phyloP scores from a whole-genome alignment of 2,797 vertebrate genomes.

The Tinamus major region DNA sequence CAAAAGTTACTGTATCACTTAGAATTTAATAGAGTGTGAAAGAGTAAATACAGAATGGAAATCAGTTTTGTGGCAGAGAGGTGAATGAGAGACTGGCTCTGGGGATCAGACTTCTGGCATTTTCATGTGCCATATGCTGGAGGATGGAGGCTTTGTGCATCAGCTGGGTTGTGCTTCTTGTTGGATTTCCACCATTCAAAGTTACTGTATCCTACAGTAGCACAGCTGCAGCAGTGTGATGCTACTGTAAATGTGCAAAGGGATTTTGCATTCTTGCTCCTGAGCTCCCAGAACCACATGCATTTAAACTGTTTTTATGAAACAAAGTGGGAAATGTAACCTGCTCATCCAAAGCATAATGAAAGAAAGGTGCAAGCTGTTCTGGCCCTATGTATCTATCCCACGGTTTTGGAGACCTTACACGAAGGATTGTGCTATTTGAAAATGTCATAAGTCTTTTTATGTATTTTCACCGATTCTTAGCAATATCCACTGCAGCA shows the following conservation, averaged over 20 bases:
- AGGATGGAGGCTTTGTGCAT: not conserved
- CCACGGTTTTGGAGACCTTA: not conserved
- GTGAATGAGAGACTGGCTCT: not conserved
- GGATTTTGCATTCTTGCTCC: not conserved
- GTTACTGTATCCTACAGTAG: not conserved
- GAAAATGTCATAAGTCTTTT: not conserved
- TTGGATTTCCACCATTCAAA: not conserved
- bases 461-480: not conserved
- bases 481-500: not conserved
- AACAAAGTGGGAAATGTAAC: rapidly evolving
- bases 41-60: not conserved
- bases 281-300: not conserved
- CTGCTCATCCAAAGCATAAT: not conserved
- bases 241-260: not conserved
- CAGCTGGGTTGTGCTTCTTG: not conserved
- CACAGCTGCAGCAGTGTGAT: not conserved
- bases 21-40: not conserved
- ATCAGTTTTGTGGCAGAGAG: not conserved
- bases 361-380: not conserved
- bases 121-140: not conserved
- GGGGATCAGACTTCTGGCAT: not conserved
- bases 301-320: not conserved
- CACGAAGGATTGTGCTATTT: not conserved
- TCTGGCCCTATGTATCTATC: not conserved
- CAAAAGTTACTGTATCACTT: not conserved